Base-by-base conservation (phyloP, 2,113 vertebrate genomes). In the Morone saxatilis region DNA sequence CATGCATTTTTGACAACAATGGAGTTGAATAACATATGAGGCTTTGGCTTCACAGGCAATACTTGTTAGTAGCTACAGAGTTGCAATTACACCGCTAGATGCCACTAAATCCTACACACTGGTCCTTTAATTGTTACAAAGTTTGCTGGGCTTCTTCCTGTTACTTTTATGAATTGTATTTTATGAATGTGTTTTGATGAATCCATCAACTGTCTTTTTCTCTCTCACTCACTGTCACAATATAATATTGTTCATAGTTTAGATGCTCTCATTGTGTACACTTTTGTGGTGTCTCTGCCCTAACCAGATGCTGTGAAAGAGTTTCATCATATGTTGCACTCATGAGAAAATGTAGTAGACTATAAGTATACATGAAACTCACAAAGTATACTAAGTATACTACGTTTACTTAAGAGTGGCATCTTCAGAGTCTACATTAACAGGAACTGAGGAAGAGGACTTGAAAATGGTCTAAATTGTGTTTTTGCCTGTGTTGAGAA, bases 341-440 rank as follows among this genome's bases (percentile, higher is more conserved):
- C 79, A 61, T 95, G 93, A 91, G 88, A 75, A 96, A 96, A 96
- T 96, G 95, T 96, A 96, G 95, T 95, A 94, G 94, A 96, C 95
- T 96, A 94, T 94, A 94, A 94, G 95, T 96, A 95, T 96, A 96
- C 95, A 70, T 95, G 36, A 83, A 71, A 72, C 67, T 87, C 56
- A 50, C 1, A 71, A 63, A 60, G 95, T 95, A 96, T 96, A 96
- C 95, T 96, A 96, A 96, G 95, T 96, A 95, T 94, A 96, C 94
- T 96, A 96, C 94, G 92, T 96, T 96, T 96, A 95, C 94, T 94
- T 86, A 94, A 91, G 94, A 86, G 84, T 73, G 53, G 86, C 83
- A 40, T 61, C 65, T 74, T 70, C 81, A 51, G 10, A 56, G 54
- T 69, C 16, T 47, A 54, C 63, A 51, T 71, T 72, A 60, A 66